Percentiles rank a stretch among this genome's conserved stretches.
Conservation (phyloP, 2,888 invertebrate species). For the Sylvicola fuscatus region DNA sequence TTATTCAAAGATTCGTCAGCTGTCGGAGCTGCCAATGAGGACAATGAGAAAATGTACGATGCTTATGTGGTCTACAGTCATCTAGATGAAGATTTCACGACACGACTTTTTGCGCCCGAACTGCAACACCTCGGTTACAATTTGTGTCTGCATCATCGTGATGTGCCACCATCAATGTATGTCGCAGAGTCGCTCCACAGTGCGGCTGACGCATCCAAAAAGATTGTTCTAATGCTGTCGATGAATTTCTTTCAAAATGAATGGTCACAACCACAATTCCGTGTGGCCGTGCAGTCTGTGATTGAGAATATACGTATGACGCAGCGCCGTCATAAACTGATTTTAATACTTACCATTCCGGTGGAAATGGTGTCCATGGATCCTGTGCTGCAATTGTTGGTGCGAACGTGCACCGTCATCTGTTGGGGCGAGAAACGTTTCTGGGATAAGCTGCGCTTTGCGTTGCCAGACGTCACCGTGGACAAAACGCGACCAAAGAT, state of each 20-base stretch:
- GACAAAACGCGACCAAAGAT: constrained; percentile 22
- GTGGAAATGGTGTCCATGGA: constrained; percentile 54
- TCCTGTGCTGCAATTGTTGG: constrained; percentile 48
- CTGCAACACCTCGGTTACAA: constrained; percentile 42
- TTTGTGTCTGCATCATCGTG: constrained; percentile 49
- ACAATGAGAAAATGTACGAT: constrained; percentile 53
- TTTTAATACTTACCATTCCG: constrained; percentile 35
- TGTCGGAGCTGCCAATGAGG: constrained; percentile 3
- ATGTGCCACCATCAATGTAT: constrained; percentile 21
- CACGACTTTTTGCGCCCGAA: constrained; percentile 44
- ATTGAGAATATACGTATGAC: constrained; percentile 39
- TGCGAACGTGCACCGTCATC: constrained; percentile 49
- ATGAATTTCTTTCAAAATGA: constrained; percentile 63
- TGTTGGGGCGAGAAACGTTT: constrained; percentile 70
- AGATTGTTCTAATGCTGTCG: constrained; percentile 61
- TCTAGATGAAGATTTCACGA: constrained; percentile 54
- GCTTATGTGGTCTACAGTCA: constrained; percentile 75
- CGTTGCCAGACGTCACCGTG: constrained; percentile 54
- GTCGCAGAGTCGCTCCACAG: constrained; percentile 26
- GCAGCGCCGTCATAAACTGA: constrained; percentile 37
- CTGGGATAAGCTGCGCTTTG: constrained; percentile 70
- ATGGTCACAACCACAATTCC: constrained; percentile 65
- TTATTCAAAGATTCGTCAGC: constrained; percentile 33
- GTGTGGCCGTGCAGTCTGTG: constrained; percentile 58
- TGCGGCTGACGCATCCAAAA: constrained; percentile 36